Base-by-base conservation (phyloP, 2,888 invertebrate species). In the Endotricha flammealis region DNA sequence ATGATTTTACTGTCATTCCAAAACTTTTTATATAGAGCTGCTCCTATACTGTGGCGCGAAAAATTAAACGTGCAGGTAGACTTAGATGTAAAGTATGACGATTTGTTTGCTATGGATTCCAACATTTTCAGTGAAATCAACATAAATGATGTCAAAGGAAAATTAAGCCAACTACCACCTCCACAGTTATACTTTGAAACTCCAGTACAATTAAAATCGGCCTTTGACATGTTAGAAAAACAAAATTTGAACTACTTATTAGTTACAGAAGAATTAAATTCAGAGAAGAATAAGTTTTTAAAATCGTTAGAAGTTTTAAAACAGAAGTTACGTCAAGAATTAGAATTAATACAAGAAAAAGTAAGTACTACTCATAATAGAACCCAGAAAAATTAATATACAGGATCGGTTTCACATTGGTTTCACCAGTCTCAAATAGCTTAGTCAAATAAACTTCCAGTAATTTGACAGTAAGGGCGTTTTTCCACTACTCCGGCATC, bases 241-340 rank as follows among this genome's bases (percentile, higher is more conserved):
- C 86, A 86, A 53, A 86, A 85, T 57, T 62, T 86, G 22, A 82
- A 86, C 51, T 86, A 78, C 56, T 71, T 85, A 41, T 52, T 86
- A 16, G 73, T 73, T 8, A 81, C 82, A 1, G 85, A 83, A 47
- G 79, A 86, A 53, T 53, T 83, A 2, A 78, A 65, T 39, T 59
- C 63, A 1, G 73, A 75, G 40, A 83, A 82, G 51, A 77, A 73
- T 47, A 77, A 65, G 45, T 85, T 83, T 58, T 42, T 80, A 10
- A 78, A 73, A 52, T 61, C 73, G 1, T 48, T 73, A 16, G 62
- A 64, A 23, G 38, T 44, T 29, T 60, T 85, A 5, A 82, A 81
- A 52, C 42, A 37, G 1, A 41, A 64, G 32, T 42, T 85, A 34
- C 51, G 48, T 12, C 44, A 63, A 36, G 83, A 85, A 54, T 50